Evolutionary conservation across 30 jellyfish, hydroid and myxozoan genomes (phyloP).

Genomic region (Pelagia noctiluca): DNA sequence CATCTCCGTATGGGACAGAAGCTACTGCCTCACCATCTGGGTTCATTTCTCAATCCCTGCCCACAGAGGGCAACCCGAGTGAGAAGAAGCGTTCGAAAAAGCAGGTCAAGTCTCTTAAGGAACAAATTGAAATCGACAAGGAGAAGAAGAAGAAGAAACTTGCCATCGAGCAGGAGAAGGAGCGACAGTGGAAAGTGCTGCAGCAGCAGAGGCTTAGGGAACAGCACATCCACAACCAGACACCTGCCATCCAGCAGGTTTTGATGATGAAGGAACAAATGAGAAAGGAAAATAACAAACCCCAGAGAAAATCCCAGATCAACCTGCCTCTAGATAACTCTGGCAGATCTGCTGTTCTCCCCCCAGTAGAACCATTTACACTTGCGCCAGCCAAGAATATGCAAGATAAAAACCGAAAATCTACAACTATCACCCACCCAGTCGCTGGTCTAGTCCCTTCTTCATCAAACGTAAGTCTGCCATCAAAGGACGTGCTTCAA

Average conservation of each 20-base stretch:
- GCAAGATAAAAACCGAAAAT: constrained; percentile 37
- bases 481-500: neutral
- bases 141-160: constrained; percentile 64
- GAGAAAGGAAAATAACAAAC: constrained; percentile 63
- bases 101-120: constrained; percentile 35
- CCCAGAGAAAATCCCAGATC: constrained; percentile 41
- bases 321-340: constrained; percentile 28
- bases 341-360: constrained; percentile 39
- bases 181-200: constrained; percentile 79
- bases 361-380: constrained; percentile 62
- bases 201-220: constrained; percentile 88
- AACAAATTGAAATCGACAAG: constrained; percentile 58
- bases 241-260: constrained; percentile 70
- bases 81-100: constrained; percentile 59
- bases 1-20: constrained; percentile 48
- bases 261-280: constrained; percentile 72
- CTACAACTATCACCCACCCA: too few species aligned
- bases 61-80: constrained; percentile 29
- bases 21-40: constrained; percentile 41
- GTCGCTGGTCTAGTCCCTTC: too few species aligned
- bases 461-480: neutral
- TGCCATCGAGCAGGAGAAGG: constrained; percentile 86
- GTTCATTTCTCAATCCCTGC: constrained; percentile 36
- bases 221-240: constrained; percentile 76
- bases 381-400: constrained; percentile 10